Percentiles rank a stretch among this genome's conserved stretches.
phyloP scores from a whole-genome alignment of 2,888 invertebrate species.

The Drosophila fungiperda region DNA sequence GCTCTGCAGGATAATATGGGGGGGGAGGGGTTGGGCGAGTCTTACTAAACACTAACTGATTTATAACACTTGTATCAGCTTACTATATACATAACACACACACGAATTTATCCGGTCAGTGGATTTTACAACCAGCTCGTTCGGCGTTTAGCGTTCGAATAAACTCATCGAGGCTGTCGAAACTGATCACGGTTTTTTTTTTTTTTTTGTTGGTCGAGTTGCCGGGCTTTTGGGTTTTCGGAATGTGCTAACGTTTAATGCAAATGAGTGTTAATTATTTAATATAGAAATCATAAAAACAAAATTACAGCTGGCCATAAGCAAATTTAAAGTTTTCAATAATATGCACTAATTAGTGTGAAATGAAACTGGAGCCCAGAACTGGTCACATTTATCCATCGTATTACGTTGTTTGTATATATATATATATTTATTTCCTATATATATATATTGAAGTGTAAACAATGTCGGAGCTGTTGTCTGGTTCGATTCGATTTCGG shows the following conservation, averaged over 20 bases:
- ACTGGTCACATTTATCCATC: not conserved
- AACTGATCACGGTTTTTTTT: conserved; percentile 24
- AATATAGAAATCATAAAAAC: conserved; percentile 14
- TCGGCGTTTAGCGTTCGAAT: conserved; percentile 77
- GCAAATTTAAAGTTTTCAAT: conserved; percentile 53
- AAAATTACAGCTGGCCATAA: conserved; percentile 19
- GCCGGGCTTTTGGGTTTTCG: conserved; percentile 15
- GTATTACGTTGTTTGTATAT: not conserved
- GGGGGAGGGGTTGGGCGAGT: not conserved
- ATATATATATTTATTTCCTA: not conserved
- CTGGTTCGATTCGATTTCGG: conserved; percentile 36
- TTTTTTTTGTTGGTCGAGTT: not conserved
- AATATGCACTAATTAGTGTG: conserved; percentile 70
- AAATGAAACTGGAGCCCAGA: conserved; percentile 1
- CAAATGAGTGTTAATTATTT: conserved; percentile 66
- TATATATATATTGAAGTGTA: not conserved
- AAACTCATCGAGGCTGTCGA: conserved; percentile 57
- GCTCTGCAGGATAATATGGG: conserved; percentile 28
- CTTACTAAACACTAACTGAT: conserved; percentile 3
- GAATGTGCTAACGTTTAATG: conserved; percentile 62
- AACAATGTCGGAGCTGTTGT: conserved; percentile 23
- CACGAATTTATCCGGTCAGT: conserved; percentile 30
- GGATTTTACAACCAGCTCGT: conserved; percentile 72
- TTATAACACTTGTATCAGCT: conserved; percentile 18
- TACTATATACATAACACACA: conserved; percentile 39